Base-by-base conservation (phyloP, 1,140 invertebrate species). In the Melitaea cinxia region DNA sequence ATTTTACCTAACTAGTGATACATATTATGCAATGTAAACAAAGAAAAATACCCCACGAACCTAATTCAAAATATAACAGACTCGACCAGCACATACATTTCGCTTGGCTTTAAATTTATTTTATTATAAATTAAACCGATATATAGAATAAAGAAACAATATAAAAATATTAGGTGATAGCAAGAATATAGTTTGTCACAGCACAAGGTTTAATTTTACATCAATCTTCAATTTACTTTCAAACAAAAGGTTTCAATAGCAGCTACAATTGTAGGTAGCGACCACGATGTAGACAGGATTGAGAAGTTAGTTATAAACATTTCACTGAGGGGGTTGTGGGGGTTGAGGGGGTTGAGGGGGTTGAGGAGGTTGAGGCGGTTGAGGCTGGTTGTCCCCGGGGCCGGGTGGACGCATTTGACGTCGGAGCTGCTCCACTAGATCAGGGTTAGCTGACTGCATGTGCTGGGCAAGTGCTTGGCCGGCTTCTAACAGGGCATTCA, bases 401-500 rank as follows among this genome's bases (percentile, higher is more conserved):
- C 70, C 79, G 0, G 79, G 85, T 2, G 81, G 84, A n/a, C 83
- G 75, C 67, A 91, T 83, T 64, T 91, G 91, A 7, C 83, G 72
- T 4, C 89, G 60, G 35, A 91, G 73, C 57, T 89, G 84, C 33
- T 92, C 89, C 50, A 92, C 89, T 4, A 92, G 69, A 14, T 92
- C 88, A 0, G 91, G 89, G 60, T 91, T 91, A 9, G 84, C 84
- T 1, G 83, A 80, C 66, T 91, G 89, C 88, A 91, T 91, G 56
- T 91, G 89, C 68, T 91, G 86, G 0, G 91, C 89, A n/a, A 91
- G 72, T 2, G 84, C 84, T 57, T 91, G 91, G 0, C 89, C 88
- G 1, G 88, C 91, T 58, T 91, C 86, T 21, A 91, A 62, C 47
- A 91, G 63, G 0, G 85, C 88, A 39, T 80, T 80, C 73, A 91